Base-by-base conservation (phyloP, 2,888 invertebrate species). In the Ormyrus pomaceus region DNA sequence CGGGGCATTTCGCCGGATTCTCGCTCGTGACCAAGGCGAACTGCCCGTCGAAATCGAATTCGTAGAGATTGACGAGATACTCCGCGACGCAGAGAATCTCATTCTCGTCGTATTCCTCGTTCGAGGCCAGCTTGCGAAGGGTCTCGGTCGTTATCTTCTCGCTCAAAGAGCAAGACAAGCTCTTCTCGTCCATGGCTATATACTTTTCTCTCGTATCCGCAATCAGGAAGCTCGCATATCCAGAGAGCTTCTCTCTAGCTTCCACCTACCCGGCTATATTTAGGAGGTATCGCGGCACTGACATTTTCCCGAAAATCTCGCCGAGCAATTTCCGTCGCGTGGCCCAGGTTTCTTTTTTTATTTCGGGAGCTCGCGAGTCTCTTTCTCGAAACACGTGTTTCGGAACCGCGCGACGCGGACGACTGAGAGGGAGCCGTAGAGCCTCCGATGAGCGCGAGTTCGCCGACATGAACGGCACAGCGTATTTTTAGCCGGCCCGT, bases 21-120 rank as follows among this genome's bases (percentile, higher is more conserved):
- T 71, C 62, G 48, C 46, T 51, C 9, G 51, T 72, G 0, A 80
- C 46, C 9, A 82, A 53, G 5, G 80, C 77, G 11, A 82, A 82
- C n/a, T 80, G 82, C 0, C 6, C 5, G 2, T 75, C 77, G n/a
- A 80, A 79, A 11, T 74, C 74, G 66, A 71, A 82, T 34, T 80
- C 80, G 77, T 82, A 82, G 0, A 82, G 71, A 2, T 62, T 53
- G 9, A 48, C 10, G 9, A 82, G 77, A 11, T 82, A 82, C 68
- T 80, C 80, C n/a, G 82, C 77, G 0, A 82, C 80, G 68, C 82
- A 82, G n/a, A 82, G 77, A 0, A 82, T 82, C 61, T 82, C 82
- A 11, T 64, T 80, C 55, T 80, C 80, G 1, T 77, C 77, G 77
- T 82, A 82, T 34, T 82, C 82, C 53, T 82, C 82, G 71, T 64